Evolutionary conservation across 2,113 vertebrate genomes (phyloP).

Genomic region (Casuarius casuarius): DNA sequence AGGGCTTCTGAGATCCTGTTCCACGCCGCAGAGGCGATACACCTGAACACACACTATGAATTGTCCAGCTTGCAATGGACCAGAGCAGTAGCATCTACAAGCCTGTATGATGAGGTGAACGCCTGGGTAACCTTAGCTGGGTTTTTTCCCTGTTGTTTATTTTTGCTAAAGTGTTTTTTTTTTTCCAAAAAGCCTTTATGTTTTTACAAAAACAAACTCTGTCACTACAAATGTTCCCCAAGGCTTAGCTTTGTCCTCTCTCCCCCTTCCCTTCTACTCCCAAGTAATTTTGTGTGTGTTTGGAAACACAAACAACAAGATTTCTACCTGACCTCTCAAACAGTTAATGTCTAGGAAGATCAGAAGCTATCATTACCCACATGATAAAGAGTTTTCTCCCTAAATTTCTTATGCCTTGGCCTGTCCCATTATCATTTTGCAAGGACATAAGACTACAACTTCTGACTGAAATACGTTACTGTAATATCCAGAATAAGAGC

Average conservation of each 20-base stretch:
- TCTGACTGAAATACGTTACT: neutral
- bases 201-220: neutral
- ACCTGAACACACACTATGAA: neutral
- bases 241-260: neutral
- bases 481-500: neutral
- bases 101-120: neutral
- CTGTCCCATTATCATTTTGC: neutral
- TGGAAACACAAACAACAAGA: neutral
- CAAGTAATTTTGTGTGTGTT: neutral
- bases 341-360: neutral
- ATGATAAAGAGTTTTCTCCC: neutral
- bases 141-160: neutral
- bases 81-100: neutral
- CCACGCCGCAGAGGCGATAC: neutral
- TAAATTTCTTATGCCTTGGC: neutral
- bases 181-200: neutral
- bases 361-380: neutral
- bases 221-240: neutral
- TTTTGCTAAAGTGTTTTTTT: neutral
- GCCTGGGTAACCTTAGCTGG: neutral
- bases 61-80: neutral
- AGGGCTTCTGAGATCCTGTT: neutral
- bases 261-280: neutral
- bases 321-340: neutral
- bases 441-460: neutral